phyloP scores from a whole-genome alignment of 2,113 vertebrate genomes.

The Herpetotheres cachinnans region DNA sequence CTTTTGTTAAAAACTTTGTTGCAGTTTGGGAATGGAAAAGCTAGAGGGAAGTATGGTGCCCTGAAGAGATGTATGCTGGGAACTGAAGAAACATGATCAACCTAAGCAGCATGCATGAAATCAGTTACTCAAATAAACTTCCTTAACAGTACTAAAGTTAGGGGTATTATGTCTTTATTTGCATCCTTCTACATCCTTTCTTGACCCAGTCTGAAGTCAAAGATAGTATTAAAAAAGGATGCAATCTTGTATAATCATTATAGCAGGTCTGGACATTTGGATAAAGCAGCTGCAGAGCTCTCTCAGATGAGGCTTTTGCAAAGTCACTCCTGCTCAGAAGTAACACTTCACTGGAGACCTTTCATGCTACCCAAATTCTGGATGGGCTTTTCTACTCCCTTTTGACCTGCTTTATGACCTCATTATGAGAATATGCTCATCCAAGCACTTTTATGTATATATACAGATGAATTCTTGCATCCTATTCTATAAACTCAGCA shows the following conservation, averaged over 20 bases:
- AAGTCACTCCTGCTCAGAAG: not conserved
- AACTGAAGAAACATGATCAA: not conserved
- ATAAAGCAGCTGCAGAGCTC: not conserved
- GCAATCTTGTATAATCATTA: not conserved
- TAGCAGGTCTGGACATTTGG: not conserved
- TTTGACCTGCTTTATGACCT: not conserved
- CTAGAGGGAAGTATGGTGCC: not conserved
- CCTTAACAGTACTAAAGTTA: not conserved
- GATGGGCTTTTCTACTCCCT: not conserved
- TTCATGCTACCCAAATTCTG: not conserved
- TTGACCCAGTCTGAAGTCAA: not conserved
- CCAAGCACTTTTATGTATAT: not conserved
- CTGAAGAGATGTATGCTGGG: fast-evolving
- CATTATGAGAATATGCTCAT: not conserved
- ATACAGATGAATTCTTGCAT: not conserved
- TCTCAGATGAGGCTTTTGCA: not conserved
- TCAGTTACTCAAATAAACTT: not conserved
- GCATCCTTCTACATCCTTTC: not conserved
- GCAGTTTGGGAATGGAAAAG: not conserved
- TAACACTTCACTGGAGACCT: not conserved
- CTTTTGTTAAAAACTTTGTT: not conserved
- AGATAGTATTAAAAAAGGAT: not conserved
- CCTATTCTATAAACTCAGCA: not conserved
- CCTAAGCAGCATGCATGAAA: not conserved
- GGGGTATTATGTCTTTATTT: not conserved